Base-by-base conservation (phyloP, 2,797 vertebrate species). In the Halcyon smyrnensis region DNA sequence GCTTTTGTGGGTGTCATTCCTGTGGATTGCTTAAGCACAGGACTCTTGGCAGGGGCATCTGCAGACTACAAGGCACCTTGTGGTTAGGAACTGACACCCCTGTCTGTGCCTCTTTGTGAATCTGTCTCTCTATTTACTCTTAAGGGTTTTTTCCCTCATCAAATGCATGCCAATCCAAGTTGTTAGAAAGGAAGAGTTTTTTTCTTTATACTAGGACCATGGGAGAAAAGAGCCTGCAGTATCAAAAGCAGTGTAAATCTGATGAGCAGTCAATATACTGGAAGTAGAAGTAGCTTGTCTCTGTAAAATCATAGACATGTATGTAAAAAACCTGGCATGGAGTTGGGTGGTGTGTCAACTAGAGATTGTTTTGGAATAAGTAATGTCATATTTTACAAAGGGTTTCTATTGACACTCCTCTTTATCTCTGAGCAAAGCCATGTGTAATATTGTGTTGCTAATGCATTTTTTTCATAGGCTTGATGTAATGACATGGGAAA, bases 1-100 rank as follows among this genome's bases (percentile, higher is more conserved):
- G 68, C 45, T 94, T 96, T 84, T 94, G 86, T 87, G 90, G 83
- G 74, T 94, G 70, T 87, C 78, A 84, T 92, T 97, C 78, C 71
- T 93, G 88, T 73, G 93, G 88, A 45, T 82, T 89, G 88, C 88
- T 93, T 77, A 82, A 94, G 68, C 75, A 69, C n/a, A 81, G 32
- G 92, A 68, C 77, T 94, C 78, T 92, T 96, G 93, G 90, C 87
- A 89, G 73, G 51, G 77, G 39, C 14, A 89, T 90, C 56, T 85
- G 71, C 87, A 96, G 92, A 88, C 92, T 96, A 53, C 34, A 30
- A 89, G 92, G 95, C 90, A 92, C 90, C 83, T 81, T 76, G 89
- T 84, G 71, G 90, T 96, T 95, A 71, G 71, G 36, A 84, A 59
- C 19, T 59, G 70, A 88, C 59, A 90, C 28, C 59, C 88, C 39